Evolutionary conservation across 2,888 invertebrate species (phyloP).

Genomic region (Adelognathus sp.): DNA sequence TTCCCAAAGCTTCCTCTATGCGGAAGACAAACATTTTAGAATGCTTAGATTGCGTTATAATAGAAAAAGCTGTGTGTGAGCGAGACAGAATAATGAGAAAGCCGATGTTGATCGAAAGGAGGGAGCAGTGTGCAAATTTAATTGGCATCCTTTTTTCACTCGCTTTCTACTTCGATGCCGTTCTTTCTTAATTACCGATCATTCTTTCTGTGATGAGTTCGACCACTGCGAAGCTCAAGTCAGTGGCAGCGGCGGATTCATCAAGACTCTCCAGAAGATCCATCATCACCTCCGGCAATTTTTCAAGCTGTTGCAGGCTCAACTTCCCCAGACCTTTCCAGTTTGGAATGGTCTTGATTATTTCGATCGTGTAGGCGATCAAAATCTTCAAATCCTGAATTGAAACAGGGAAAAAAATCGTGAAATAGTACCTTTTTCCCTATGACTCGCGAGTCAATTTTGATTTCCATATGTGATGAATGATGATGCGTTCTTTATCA

Average conservation of each 20-base stretch:
- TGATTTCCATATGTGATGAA: too few relatives aligned
- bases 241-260: conserved; percentile 55
- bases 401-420: background rate
- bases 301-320: conserved; percentile 13
- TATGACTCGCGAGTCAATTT: too few relatives aligned
- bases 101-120: too few relatives aligned
- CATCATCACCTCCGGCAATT: conserved; percentile 28
- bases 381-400: conserved; percentile 65
- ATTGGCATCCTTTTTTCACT: too few relatives aligned
- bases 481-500: too few relatives aligned
- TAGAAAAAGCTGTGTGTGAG: too few relatives aligned
- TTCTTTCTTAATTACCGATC: conserved; percentile 63
- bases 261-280: conserved; percentile 59
- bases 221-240: conserved; percentile 72
- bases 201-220: conserved; percentile 65
- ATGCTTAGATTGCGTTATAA: too few relatives aligned
- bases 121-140: too few relatives aligned
- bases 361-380: conserved; percentile 66
- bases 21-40: too few relatives aligned
- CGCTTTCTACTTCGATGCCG: background rate
- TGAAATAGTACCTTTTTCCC: too few relatives aligned
- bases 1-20: too few relatives aligned
- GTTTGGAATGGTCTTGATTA: conserved; percentile 68
- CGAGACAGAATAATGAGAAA: too few relatives aligned
- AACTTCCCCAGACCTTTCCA: conserved; percentile 67